Evolutionary conservation across 2,888 invertebrate genomes (phyloP).

Genomic region (Acanthosepion lycidas): DNA sequence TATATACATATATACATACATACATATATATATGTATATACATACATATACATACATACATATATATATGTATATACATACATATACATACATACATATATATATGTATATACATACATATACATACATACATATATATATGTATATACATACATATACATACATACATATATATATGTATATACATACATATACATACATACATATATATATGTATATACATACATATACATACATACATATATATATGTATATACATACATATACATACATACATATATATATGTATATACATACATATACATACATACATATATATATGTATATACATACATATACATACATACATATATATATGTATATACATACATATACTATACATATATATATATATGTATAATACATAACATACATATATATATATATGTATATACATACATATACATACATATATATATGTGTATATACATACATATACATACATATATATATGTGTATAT

Average conservation of each 20-base stretch:
- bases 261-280: neutral
- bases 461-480: too few relatives aligned
- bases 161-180: neutral
- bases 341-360: neutral
- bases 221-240: neutral
- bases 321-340: neutral
- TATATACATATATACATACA: neutral
- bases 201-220: constrained; percentile 24
- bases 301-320: neutral
- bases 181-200: neutral
- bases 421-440: too few relatives aligned
- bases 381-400: too few relatives aligned
- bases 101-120: neutral
- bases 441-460: too few relatives aligned
- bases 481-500: too few relatives aligned
- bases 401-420: too few relatives aligned
- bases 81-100: neutral
- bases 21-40: neutral
- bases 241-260: neutral
- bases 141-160: neutral
- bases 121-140: neutral
- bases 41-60: neutral
- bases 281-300: neutral
- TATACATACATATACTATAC: too few relatives aligned
- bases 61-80: constrained; percentile 38